Base-by-base conservation (phyloP, 2,113 vertebrate species). In the Lepus americanus region DNA sequence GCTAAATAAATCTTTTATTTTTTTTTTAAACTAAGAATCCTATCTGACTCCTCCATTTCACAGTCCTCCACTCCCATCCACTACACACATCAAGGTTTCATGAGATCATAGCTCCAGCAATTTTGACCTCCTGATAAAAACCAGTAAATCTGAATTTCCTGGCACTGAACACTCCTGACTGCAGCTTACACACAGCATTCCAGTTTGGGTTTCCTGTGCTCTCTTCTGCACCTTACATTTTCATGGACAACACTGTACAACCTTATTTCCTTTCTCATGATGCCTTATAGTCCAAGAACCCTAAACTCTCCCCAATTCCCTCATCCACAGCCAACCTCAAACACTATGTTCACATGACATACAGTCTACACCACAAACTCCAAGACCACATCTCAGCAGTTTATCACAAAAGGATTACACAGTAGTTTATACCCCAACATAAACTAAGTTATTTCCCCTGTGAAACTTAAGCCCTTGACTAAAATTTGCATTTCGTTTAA, bases 191-290 rank as follows among this genome's bases (percentile, higher is more conserved):
- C 61, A 16, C 44, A 33, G 63, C 16, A 76, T 92, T 87, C 51
- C 80, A 27, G 10, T 82, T 69, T 61, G 70, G 27, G 22, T 55
- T 72, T 13, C 9, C n/a, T 72, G 25, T 36, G 25, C 19, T 70
- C 33, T n/a, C n/a, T 87, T 72, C 87, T 39, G 29, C 11, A 59
- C 7, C 27, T 20, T 17, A 55, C 55, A 22, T 36, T 55, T 78
- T 53, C 53, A 59, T 14, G 53, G 55, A 93, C 87, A 78, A 67
- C 1, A 29, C 14, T 39, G 9, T 73, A 11, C 20, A 27, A 20
- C 78, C 29, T 85, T 92, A 63, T 74, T 90, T 73, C 27, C 55
- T 74, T 66, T 92, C 36, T 92, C 55, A 33, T 17, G 19, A 22
- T 63, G 14, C 86, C 86, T 92, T 44, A 55, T 84, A 39, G 64